Percentiles rank a stretch among this genome's conserved stretches.
Conservation (phyloP, 2,797 vertebrate species). For the Pempheris klunzingeri region DNA sequence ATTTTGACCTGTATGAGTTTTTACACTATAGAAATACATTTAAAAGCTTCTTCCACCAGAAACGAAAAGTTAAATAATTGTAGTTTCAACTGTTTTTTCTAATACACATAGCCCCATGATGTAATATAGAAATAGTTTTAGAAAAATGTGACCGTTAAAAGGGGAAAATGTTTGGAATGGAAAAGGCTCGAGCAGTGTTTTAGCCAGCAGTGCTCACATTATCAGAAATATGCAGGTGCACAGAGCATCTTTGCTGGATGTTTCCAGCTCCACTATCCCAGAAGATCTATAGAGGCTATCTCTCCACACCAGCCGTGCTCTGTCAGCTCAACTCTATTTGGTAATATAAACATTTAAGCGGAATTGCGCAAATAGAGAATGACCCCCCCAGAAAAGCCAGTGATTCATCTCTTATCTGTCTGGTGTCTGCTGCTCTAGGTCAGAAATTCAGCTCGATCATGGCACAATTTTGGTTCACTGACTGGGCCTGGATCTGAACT, state of each 20-base stretch:
- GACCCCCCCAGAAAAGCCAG: conserved; percentile 12
- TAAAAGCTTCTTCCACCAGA: too few species aligned
- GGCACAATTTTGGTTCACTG: neutral
- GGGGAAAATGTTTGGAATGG: neutral
- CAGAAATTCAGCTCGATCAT: conserved; percentile 13
- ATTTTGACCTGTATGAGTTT: too few species aligned
- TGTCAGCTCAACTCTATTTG: conserved; percentile 28
- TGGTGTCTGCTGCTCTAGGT: neutral
- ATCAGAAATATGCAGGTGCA: conserved; percentile 42
- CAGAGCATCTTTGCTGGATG: neutral
- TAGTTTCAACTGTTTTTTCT: neutral
- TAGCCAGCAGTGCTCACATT: neutral
- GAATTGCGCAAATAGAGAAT: conserved; percentile 9
- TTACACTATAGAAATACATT: too few species aligned
- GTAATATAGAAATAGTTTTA: neutral
- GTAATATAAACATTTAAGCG: conserved; percentile 23
- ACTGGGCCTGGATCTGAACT: neutral
- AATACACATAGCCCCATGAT: neutral
- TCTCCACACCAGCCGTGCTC: conserved; percentile 29
- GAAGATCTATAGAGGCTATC: conserved; percentile 38
- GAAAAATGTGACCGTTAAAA: neutral
- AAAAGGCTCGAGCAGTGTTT: neutral
- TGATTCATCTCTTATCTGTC: conserved; percentile 33
- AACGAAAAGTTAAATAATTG: too few species aligned
- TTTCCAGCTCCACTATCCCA: conserved; percentile 9